These are phyloP conservation scores for Anastrepha obliqua DNA, from an alignment of 1,140 invertebrate species.

Conservation along the genomic window DNA sequence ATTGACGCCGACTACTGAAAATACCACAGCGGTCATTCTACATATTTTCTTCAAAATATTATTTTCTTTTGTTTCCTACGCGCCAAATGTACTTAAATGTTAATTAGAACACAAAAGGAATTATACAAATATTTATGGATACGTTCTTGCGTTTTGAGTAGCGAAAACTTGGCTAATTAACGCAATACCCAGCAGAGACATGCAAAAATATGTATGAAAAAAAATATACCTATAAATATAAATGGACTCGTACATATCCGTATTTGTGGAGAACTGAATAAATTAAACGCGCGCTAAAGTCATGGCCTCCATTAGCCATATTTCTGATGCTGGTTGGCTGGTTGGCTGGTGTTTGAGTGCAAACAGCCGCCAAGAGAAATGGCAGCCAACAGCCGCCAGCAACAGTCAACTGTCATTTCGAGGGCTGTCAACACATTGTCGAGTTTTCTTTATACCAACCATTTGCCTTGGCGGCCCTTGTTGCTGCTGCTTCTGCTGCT, in stretches of 20 bases:
- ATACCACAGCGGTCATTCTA: not conserved
- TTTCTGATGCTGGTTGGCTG: not conserved
- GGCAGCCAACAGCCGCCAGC: conserved; percentile 34
- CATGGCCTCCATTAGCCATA: conserved; percentile 47
- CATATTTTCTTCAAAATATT: not conserved
- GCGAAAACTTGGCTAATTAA: conserved; percentile 37
- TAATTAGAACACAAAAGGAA: not conserved
- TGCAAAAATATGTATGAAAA: not conserved
- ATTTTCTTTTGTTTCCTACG: not conserved
- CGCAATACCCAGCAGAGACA: conserved; percentile 19
- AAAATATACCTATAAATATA: not conserved
- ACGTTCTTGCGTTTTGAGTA: not conserved
- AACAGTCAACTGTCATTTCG: conserved; percentile 41
- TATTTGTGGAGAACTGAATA: not conserved
- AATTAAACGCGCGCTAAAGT: not conserved
- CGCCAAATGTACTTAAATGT: not conserved
- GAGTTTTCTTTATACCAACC: conserved; percentile 26
- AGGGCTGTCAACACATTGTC: conserved; percentile 50
- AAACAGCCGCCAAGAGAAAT: conserved; percentile 1
- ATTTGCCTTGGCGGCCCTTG: not conserved
- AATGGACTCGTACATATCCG: too few relatives aligned
- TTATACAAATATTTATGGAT: not conserved
- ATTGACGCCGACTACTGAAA: not conserved
- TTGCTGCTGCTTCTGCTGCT: not conserved
- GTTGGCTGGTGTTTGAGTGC: conserved; percentile 1